Evolutionary conservation across 2,797 vertebrate species (phyloP).

Genomic region (Agapornis canus): DNA sequence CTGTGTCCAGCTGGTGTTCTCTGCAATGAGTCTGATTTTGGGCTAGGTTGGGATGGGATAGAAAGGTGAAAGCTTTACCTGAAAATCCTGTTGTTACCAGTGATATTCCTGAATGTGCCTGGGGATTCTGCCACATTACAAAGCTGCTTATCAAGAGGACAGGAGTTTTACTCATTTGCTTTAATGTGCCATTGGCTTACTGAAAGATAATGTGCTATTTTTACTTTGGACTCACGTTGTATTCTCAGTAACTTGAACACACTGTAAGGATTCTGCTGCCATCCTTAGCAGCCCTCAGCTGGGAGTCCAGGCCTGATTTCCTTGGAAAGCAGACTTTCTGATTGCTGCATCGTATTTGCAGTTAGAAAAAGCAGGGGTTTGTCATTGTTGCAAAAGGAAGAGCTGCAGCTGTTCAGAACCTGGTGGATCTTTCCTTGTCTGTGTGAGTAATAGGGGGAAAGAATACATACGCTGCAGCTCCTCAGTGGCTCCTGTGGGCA

Average conservation of each 20-base stretch:
- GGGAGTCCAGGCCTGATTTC: background rate
- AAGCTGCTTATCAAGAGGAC: background rate
- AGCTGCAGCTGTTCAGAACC: background rate
- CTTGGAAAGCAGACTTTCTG: background rate
- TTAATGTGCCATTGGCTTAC: background rate
- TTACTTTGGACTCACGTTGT: background rate
- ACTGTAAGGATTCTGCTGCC: background rate
- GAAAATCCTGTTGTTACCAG: background rate
- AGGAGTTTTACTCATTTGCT: background rate
- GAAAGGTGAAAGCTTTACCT: background rate
- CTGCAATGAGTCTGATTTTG: background rate
- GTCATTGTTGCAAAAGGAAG: background rate
- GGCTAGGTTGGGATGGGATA: background rate
- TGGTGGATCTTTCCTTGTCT: background rate
- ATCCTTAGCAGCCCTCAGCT: background rate
- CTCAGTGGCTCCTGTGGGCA: background rate
- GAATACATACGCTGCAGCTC: background rate
- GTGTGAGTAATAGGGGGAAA: background rate
- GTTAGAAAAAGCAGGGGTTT: background rate
- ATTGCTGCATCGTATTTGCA: background rate
- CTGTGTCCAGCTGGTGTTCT: background rate
- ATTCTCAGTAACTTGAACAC: background rate
- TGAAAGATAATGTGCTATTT: background rate
- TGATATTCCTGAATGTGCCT: background rate
- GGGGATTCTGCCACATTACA: background rate